phyloP scores from a whole-genome alignment of 2,113 vertebrate species.

The Perca schrenkii region DNA sequence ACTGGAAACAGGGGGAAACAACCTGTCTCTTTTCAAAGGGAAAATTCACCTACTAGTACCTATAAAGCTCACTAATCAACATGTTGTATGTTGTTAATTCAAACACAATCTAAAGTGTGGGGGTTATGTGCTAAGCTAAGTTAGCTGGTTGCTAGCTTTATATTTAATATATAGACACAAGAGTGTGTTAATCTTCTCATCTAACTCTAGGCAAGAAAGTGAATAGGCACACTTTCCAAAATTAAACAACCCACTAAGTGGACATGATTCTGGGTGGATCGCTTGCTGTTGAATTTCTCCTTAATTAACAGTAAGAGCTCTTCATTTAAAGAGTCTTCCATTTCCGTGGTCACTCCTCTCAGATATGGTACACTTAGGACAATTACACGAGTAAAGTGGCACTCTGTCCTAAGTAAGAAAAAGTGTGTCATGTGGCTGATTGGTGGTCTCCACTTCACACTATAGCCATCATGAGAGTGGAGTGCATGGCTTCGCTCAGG shows the following conservation, averaged over 20 bases:
- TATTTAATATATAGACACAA: neutral
- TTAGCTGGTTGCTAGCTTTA: neutral
- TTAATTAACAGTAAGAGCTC: slow-evolving; percentile 73
- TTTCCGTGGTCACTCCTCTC: slow-evolving; percentile 63
- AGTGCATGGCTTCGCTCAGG: slow-evolving; percentile 23
- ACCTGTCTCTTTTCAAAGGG: neutral
- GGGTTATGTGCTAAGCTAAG: neutral
- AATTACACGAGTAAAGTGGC: slow-evolving; percentile 72
- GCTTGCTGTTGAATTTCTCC: slow-evolving; percentile 46
- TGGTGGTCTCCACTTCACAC: slow-evolving; percentile 44
- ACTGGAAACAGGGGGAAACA: neutral
- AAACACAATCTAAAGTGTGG: too few species aligned
- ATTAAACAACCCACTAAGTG: neutral
- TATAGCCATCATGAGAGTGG: slow-evolving; percentile 27
- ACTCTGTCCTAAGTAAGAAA: slow-evolving; percentile 44
- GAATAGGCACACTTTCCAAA: neutral
- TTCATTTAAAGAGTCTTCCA: slow-evolving; percentile 65
- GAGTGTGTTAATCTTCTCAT: neutral
- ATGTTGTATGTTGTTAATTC: too few species aligned
- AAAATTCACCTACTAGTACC: neutral
- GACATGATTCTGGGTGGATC: slow-evolving; percentile 3
- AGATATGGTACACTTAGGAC: slow-evolving; percentile 70
- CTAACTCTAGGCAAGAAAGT: neutral
- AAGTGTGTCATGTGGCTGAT: slow-evolving; percentile 48
- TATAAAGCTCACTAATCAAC: neutral